phyloP scores from a whole-genome alignment of 2,888 invertebrate genomes.

The Volucella inanis region DNA sequence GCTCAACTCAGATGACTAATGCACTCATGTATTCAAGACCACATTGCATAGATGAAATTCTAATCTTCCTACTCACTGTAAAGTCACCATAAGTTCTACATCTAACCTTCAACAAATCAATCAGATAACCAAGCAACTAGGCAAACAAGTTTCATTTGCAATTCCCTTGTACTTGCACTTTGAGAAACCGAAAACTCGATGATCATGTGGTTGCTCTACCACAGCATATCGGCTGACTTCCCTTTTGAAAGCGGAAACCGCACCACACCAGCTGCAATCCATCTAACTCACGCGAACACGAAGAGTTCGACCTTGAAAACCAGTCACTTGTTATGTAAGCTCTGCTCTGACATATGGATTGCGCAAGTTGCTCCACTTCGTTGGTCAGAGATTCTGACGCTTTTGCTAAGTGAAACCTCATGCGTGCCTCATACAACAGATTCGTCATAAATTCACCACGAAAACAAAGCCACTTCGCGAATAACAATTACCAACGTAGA shows the following conservation, averaged over 20 bases:
- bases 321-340: slow-evolving; percentile 36
- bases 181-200: slow-evolving; percentile 19
- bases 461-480: slow-evolving; percentile 22
- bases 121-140: not conserved
- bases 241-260: slow-evolving; percentile 55
- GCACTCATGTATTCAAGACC: not conserved
- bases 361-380: slow-evolving; percentile 35
- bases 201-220: not conserved
- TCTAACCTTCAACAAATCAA: slow-evolving; percentile 8
- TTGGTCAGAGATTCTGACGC: slow-evolving; percentile 12
- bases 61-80: slow-evolving; percentile 17
- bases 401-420: slow-evolving; percentile 35
- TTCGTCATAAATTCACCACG: slow-evolving; percentile 8
- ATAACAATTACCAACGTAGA: slow-evolving; percentile 36
- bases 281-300: slow-evolving; percentile 47
- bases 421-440: slow-evolving; percentile 6
- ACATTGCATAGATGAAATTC: not conserved
- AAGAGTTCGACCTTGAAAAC: slow-evolving; percentile 59
- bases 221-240: slow-evolving; percentile 25
- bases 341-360: slow-evolving; percentile 30
- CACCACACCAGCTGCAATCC: slow-evolving; percentile 39
- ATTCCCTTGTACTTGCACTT: slow-evolving; percentile 54
- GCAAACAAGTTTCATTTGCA: slow-evolving; percentile 42
- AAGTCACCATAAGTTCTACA: slow-evolving; percentile 6
- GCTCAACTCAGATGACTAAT: not conserved